phyloP scores from a whole-genome alignment of 53 echinoderm and acorn worm species.

The Actinopyga echinites region DNA sequence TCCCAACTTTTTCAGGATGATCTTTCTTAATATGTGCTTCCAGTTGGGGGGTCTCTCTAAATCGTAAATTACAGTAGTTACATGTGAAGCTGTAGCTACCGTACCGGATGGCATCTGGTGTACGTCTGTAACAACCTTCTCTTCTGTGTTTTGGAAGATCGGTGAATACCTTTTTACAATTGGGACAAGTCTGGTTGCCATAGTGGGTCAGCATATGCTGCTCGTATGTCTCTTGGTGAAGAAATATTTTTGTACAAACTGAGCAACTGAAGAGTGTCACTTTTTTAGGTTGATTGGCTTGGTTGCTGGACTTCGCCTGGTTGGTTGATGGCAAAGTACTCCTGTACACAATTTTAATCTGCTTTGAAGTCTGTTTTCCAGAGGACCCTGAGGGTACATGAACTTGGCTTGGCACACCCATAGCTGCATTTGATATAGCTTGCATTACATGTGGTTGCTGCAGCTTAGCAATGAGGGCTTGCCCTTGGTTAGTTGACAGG shows the following conservation, averaged over 20 bases:
- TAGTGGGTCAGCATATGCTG: constrained; percentile 46
- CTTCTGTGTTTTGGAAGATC: too few species aligned
- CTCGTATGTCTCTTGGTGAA: constrained; percentile 56
- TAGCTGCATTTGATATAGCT: constrained; percentile 33
- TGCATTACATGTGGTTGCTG: constrained; percentile 32
- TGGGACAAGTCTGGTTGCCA: neutral
- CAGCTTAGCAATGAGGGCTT: constrained; percentile 7
- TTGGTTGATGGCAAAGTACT: neutral
- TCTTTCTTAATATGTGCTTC: constrained; percentile 32
- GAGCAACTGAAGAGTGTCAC: constrained; percentile 39
- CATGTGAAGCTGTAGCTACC: neutral
- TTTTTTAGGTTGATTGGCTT: neutral
- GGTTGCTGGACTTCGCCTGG: neutral
- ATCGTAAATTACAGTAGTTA: constrained; percentile 46
- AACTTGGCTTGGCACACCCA: neutral
- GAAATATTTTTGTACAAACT: constrained; percentile 42
- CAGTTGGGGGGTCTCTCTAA: constrained; percentile 47
- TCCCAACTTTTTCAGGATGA: constrained; percentile 35
- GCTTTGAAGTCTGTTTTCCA: neutral
- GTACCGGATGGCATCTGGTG: too few species aligned
- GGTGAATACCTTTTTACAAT: neutral
- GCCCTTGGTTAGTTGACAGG: constrained; percentile 3
- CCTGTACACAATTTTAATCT: constrained; percentile 25
- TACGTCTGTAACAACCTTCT: too few species aligned
- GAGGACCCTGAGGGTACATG: neutral